These are phyloP conservation scores for Apostichopus californicus DNA, from an alignment of 35 echinoderm and acorn worm species.

Conservation along the genomic window DNA sequence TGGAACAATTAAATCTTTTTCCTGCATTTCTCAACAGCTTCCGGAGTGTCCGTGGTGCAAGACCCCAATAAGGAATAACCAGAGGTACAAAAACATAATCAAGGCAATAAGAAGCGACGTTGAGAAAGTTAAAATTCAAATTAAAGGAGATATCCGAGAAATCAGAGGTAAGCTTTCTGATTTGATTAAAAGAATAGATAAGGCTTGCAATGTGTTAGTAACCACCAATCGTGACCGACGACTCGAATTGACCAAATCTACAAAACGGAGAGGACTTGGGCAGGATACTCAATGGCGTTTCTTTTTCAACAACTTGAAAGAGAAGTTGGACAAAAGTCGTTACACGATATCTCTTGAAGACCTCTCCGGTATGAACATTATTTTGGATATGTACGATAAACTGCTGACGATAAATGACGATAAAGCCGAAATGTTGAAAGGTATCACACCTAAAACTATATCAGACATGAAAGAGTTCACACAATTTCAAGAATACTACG, in stretches of 20 bases:
- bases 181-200: neutral
- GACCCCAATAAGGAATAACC: conserved; percentile 69
- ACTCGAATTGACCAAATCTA: neutral
- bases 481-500: neutral
- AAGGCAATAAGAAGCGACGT: conserved; percentile 67
- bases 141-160: conserved; percentile 23
- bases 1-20: no score
- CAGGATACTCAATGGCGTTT: neutral
- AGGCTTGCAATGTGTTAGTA: neutral
- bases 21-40: neutral
- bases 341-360: neutral
- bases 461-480: neutral
- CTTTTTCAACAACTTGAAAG: neutral
- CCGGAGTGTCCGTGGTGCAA: conserved; percentile 77
- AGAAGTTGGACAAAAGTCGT: neutral
- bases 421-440: neutral
- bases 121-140: conserved; percentile 67
- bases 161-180: neutral
- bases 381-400: neutral
- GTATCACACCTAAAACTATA: neutral
- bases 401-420: neutral
- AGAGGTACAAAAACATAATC: conserved; percentile 71
- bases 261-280: neutral
- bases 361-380: neutral
- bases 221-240: neutral